A percentile compares a stretch with the other conserved stretches of the same genome.
Evolutionary conservation across 1,140 invertebrate species (phyloP).

Genomic region (Diorhabda carinulata): DNA sequence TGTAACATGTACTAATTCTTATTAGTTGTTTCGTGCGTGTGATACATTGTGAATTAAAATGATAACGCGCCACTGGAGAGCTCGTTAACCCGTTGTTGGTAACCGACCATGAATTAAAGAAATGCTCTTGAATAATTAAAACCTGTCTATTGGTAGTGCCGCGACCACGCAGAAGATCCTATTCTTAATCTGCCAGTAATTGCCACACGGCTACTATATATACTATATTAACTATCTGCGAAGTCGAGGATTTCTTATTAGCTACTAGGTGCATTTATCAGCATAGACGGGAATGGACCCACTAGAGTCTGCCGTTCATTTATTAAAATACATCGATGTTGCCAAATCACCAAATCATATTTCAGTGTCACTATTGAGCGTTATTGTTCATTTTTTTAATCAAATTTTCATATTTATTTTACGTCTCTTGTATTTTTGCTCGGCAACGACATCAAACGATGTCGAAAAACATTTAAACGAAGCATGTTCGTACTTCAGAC

Average conservation of each 20-base stretch:
- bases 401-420: too few species aligned
- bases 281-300: neutral
- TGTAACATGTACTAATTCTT: too few species aligned
- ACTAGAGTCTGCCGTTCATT: neutral
- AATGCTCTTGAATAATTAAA: constrained; percentile 19
- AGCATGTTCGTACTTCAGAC: too few species aligned
- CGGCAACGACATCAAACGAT: too few species aligned
- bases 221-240: neutral
- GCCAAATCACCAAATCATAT: neutral
- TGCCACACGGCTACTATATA: constrained; percentile 4
- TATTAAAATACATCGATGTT: neutral
- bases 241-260: neutral
- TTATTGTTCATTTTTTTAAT: too few species aligned
- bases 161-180: neutral
- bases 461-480: too few species aligned
- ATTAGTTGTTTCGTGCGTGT: too few species aligned
- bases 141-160: constrained; percentile 9
- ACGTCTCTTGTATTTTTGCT: too few species aligned
- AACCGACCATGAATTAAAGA: constrained; percentile 18
- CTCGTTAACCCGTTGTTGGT: constrained; percentile 17
- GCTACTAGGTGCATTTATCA: neutral
- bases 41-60: too few species aligned
- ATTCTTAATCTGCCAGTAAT: constrained; percentile 17
- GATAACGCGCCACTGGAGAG: neutral
- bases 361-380: too few species aligned